These are phyloP conservation scores for Laticauda colubrina DNA, from an alignment of 2,113 vertebrate species.

Conservation along the genomic window DNA sequence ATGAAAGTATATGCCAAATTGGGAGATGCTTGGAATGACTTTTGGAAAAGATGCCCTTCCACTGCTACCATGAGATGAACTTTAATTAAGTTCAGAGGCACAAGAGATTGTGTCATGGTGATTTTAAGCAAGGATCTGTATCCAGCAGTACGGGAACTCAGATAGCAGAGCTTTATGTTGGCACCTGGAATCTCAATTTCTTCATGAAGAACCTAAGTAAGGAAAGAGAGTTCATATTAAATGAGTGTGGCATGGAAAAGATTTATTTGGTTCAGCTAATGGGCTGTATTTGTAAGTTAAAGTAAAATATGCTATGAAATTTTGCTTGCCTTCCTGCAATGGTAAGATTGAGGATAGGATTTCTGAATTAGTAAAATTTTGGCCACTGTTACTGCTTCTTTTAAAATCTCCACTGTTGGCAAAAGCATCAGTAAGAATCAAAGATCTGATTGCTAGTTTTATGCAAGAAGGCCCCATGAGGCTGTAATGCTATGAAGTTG, in stretches of 20 bases:
- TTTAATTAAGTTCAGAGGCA: constrained; percentile 93
- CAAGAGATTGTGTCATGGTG: constrained; percentile 92
- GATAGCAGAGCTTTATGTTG: constrained; percentile 87
- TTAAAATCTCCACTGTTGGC: constrained; percentile 42
- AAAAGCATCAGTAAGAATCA: constrained; percentile 55
- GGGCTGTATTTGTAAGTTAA: neutral
- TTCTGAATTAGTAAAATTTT: constrained; percentile 62
- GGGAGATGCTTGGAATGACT: constrained; percentile 94
- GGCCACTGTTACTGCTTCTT: constrained; percentile 42
- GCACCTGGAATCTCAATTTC: constrained; percentile 92
- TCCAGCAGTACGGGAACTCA: constrained; percentile 91
- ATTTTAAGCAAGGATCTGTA: constrained; percentile 96
- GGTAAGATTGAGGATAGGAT: constrained; percentile 38
- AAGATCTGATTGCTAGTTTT: constrained; percentile 54
- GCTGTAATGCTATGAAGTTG: constrained; percentile 48
- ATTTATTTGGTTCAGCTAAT: neutral
- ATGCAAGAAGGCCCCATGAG: constrained; percentile 44
- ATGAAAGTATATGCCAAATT: constrained; percentile 97
- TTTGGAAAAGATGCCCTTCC: constrained; percentile 97
- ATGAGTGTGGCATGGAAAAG: neutral
- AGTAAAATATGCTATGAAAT: constrained; percentile 1
- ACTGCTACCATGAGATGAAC: constrained; percentile 98
- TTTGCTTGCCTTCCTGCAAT: neutral
- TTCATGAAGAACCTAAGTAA: constrained; percentile 92
- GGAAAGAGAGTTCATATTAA: constrained; percentile 29